Evolutionary conservation across 2,113 vertebrate species (phyloP), one percentile per base, ranked within the genome.

Genomic region (Cyprinodon tularosa): DNA sequence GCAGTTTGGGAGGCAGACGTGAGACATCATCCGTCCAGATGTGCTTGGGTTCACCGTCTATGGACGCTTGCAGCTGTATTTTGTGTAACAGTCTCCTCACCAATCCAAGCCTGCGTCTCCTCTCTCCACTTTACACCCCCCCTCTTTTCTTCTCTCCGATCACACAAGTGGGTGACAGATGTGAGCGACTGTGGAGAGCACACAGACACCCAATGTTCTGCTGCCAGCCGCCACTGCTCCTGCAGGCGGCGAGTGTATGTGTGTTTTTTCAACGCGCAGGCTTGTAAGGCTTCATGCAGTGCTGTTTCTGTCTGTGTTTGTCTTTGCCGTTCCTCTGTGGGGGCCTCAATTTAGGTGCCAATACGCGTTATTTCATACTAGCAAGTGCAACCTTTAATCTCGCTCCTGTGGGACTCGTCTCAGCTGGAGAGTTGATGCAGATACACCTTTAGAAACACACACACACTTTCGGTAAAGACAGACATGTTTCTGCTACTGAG

Each of bases 141-240:
- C 47, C 68, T 13, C 44, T 13, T 22, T 12, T 15, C 73, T 48
- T 68, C 70, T 78, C 75, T 65, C 72, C 72, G 77, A 77, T 69
- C 73, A 73, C 76, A 87, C 87, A 84, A 89, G 84, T 85, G 86
- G 82, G 84, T 90, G 89, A 90, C 87, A 89, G 91, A 89, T 91
- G 85, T 90, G 84, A 85, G 82, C 71, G 67, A 68, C 89, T 86
- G 71, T 75, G 73, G 75, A 82, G 81, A 85, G 85, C 75, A 71
- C 63, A 76, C 74, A 84, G 82, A 86, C 85, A 80, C 73, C 62
- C 71, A 80, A 62, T 63, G 72, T 75, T 79, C 63, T 75, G 78
- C 88, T 73, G 75, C 86, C 77, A 75, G 86, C 61, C 78, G 40
- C 78, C 48, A 2, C 70, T 59, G 71, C 81, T 83, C 64, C 76